Evolutionary conservation across 2,888 invertebrate species (phyloP), one percentile per base, ranked within the genome.

Genomic region (Drosophila atroscutellata): DNA sequence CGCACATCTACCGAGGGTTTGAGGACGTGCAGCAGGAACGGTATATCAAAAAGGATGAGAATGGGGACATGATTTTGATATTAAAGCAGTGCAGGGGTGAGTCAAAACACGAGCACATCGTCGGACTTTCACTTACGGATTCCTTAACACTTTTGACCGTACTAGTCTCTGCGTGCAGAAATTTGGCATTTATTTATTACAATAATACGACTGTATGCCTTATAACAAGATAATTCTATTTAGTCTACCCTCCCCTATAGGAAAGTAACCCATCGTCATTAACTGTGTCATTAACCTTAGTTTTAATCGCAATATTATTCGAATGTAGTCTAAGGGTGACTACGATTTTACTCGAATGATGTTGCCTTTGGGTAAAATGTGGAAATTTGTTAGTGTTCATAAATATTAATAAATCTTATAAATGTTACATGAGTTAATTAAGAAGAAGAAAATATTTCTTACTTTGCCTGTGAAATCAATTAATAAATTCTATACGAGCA

Each of bases 121-220:
- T 6, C 42, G 20, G 34, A 52, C 30, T 24, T 52, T 36, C 37
- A 45, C 24, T 24, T 37, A 28, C 52, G 39, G n/a, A 47, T 54
- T 28, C 24, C 32, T 15, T 34, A 34, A 68, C 37, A 52, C 32
- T 68, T 52, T 58, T 45, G 45, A 50, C 34, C 20, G 30, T 57
- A 36, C 24, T 56, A 34, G 28, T 9, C 42, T 51, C 13, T 8
- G 20, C 34, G 18, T 7, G 11, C 9, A 7, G 9, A 57, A 26
- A 34, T 39, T 51, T 26, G 47, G 34, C n/a, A 20, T 42, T 47
- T 49, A 68, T 60, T 52, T 68, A 74, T 73, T 50, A 58, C 58
- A 47, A 57, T 74, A 74, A 54, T 68, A 45, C 49, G 47, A 54
- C 18, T 34, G n/a, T 47, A 24, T 3, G 39, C n/a, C 36, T 24